Evolutionary conservation across 2,888 invertebrate species (phyloP).

Genomic region (Lycaena phlaeas): DNA sequence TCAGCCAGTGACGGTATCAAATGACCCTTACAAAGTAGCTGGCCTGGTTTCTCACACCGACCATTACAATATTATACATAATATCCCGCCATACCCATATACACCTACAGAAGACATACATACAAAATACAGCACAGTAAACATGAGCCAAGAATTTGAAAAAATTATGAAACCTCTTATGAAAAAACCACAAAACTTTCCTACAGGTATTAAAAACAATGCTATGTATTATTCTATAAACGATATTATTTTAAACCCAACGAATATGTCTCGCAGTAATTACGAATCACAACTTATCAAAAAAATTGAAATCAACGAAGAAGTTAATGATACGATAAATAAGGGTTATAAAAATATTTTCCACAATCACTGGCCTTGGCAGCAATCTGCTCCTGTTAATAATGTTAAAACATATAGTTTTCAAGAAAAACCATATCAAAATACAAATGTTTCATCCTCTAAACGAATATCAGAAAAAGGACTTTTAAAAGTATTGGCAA

Average conservation of each 20-base stretch:
- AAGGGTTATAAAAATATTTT: conserved; percentile 29
- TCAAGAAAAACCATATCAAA: too few relatives aligned
- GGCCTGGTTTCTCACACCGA: background rate
- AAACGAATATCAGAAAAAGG: conserved; percentile 46
- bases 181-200: background rate
- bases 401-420: too few relatives aligned
- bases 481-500: conserved; percentile 47
- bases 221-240: conserved; percentile 20
- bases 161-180: conserved; percentile 1
- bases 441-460: too few relatives aligned
- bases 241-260: conserved; percentile 13
- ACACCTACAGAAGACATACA: background rate
- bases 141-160: background rate
- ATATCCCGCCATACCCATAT: background rate
- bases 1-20: background rate
- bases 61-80: conserved; percentile 3
- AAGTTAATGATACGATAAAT: conserved; percentile 28
- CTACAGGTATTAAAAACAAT: background rate
- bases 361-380: conserved; percentile 39
- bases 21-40: background rate
- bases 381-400: conserved; percentile 32
- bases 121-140: background rate
- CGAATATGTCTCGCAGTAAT: conserved; percentile 34
- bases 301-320: conserved; percentile 31
- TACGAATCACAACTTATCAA: conserved; percentile 32